Base-by-base conservation (phyloP, 2,888 invertebrate genomes). In the Druceiella hillmani region DNA sequence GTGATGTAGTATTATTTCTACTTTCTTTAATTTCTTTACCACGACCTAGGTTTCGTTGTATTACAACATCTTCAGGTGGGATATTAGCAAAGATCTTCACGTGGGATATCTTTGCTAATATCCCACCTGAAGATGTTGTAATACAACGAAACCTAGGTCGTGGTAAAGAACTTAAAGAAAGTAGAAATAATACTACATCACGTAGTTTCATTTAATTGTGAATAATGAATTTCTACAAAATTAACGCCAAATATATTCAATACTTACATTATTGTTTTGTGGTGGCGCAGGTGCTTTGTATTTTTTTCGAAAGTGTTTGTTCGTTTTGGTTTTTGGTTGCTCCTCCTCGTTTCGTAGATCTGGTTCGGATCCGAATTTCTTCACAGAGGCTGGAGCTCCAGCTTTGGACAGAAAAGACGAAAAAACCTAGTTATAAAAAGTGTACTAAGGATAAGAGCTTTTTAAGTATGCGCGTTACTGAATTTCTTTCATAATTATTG, bases 271-370 rank as follows among this genome's bases (percentile, higher is more conserved):
- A 53, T 59, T 55, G 26, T 51, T 55, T 40, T 66, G 71, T 11
- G 76, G 76, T 37, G 84, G 83, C 41, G 79, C 75, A 11, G 85
- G 85, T 2, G 87, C 87, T 66, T 80, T 78, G 56, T 86, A 85
- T 61, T 87, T 87, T 57, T 87, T 81, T 52, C 81, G 82, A 53
- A 82, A 81, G 39, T 76, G 75, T 60, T 66, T 67, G 42, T 62
- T 65, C 37, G 57, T 61, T 36, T 38, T 48, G 52, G 57, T 55
- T 56, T 61, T 40, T 55, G 39, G 50, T 42, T 54, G 61, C 45
- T 69, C 68, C 43, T 70, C 66, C 54, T 66, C 64, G 45, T 60
- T 55, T 26, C 70, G 60, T 22, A 87, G 63, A 59, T 87, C 85
- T 11, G 87, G 87, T 55, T 85, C 86, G 33, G 85, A 86, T 33